Percentiles rank a stretch among this genome's conserved stretches.
These are phyloP conservation scores for Philhelius pedissequus DNA, from an alignment of 2,888 invertebrate species.

Conservation along the genomic window DNA sequence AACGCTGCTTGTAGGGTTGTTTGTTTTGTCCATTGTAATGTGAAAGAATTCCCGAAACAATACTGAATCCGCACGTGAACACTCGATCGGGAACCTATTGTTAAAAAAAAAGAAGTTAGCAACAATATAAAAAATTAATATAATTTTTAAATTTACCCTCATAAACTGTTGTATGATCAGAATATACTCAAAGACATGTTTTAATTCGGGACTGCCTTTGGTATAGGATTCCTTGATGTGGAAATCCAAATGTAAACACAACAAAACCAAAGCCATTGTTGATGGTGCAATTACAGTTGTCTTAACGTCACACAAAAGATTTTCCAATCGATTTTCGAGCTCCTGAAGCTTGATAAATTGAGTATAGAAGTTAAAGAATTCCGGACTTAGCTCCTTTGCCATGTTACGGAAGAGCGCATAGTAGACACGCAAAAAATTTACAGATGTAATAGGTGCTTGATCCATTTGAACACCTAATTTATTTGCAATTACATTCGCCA, in stretches of 20 bases:
- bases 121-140: background rate
- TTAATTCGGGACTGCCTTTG: constrained; percentile 80
- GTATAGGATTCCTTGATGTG: constrained; percentile 79
- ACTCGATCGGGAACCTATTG: constrained; percentile 84
- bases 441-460: constrained; percentile 82
- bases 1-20: constrained; percentile 85
- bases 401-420: constrained; percentile 82
- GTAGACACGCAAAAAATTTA: constrained; percentile 85
- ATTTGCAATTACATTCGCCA: constrained; percentile 89
- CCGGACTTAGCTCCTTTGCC: constrained; percentile 80
- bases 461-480: constrained; percentile 85
- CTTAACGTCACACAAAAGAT: constrained; percentile 86
- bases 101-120: constrained; percentile 2
- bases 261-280: constrained; percentile 87
- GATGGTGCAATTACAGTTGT: constrained; percentile 87
- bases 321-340: constrained; percentile 85
- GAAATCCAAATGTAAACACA: constrained; percentile 85
- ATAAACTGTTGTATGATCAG: constrained; percentile 86
- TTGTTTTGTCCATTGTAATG: constrained; percentile 87
- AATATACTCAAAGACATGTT: constrained; percentile 85
- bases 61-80: constrained; percentile 82
- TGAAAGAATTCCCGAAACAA: constrained; percentile 83
- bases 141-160: constrained; percentile 80
- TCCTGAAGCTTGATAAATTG: constrained; percentile 82
- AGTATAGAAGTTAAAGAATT: constrained; percentile 80